Evolutionary conservation across 2,113 vertebrate genomes (phyloP).

Genomic region (Emydocephalus ijimae): DNA sequence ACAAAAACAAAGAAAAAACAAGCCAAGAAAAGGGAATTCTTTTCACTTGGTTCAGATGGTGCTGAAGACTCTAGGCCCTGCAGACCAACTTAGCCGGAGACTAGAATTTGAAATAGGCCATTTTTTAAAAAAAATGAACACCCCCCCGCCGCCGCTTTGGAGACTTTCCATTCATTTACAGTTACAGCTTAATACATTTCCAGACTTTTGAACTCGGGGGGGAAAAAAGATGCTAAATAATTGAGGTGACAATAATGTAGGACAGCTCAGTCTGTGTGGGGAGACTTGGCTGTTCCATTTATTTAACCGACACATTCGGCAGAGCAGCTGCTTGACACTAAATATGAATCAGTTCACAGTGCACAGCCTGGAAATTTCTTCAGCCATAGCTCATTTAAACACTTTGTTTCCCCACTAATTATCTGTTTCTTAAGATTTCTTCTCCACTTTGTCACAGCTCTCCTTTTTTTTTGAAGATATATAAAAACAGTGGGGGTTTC

Average conservation of each 20-base stretch:
- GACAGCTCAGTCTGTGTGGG: neutral
- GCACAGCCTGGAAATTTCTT: neutral
- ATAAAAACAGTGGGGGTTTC: neutral
- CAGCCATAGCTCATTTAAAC: neutral
- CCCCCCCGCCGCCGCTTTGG: too few relatives aligned
- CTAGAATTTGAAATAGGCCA: neutral
- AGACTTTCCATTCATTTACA: neutral
- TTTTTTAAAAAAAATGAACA: neutral
- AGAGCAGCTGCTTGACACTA: neutral
- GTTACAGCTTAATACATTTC: neutral
- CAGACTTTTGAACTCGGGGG: neutral
- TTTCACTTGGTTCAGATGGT: neutral
- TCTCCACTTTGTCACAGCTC: neutral
- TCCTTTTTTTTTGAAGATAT: neutral
- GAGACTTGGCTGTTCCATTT: neutral
- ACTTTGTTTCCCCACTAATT: neutral
- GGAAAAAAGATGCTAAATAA: neutral
- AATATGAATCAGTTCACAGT: neutral
- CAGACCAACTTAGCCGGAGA: neutral
- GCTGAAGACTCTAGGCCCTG: neutral
- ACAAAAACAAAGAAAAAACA: neutral
- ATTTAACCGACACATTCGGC: neutral
- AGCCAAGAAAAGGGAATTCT: neutral
- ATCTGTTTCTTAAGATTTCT: fast-evolving
- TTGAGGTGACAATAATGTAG: neutral